A percentile compares a stretch with the other conserved stretches of the same genome.
phyloP scores from a whole-genome alignment of 2,888 invertebrate genomes.

The Drosophila borealis region DNA sequence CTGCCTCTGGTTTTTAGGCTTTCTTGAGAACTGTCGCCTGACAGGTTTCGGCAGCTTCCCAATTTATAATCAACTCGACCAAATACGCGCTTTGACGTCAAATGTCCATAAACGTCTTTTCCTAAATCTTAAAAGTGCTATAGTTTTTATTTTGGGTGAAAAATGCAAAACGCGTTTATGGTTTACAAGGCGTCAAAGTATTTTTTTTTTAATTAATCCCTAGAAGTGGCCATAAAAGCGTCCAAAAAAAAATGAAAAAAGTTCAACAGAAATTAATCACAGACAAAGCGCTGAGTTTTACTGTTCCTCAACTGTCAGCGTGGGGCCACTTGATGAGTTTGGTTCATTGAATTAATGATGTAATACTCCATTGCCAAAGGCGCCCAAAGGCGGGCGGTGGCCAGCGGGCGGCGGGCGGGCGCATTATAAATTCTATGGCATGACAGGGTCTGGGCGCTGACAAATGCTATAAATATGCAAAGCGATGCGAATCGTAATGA shows the following conservation, averaged over 20 bases:
- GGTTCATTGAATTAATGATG: constrained; percentile 73
- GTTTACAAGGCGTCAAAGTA: constrained; percentile 57
- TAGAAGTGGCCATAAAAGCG: constrained; percentile 46
- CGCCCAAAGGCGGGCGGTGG: not conserved
- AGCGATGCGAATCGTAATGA: constrained; percentile 28
- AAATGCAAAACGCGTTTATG: constrained; percentile 51
- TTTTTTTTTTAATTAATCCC: constrained; percentile 59
- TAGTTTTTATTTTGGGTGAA: constrained; percentile 17
- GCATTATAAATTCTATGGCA: constrained; percentile 53
- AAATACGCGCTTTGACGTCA: constrained; percentile 12
- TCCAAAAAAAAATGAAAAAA: constrained; percentile 30
- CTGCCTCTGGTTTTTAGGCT: not conserved
- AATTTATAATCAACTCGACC: constrained; percentile 10
- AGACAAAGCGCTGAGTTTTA: constrained; percentile 8
- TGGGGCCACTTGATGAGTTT: constrained; percentile 68
- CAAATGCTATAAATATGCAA: constrained; percentile 55
- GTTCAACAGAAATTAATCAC: constrained; percentile 46
- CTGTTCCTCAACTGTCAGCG: constrained; percentile 54
- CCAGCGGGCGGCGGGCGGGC: not conserved
- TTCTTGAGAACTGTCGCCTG: constrained; percentile 23
- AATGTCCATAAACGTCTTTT: not conserved
- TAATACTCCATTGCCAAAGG: constrained; percentile 48
- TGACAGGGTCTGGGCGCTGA: constrained; percentile 10
- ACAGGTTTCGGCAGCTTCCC: constrained; percentile 35
- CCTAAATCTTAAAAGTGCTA: not conserved